A percentile compares a stretch with the other conserved stretches of the same genome.
These are phyloP conservation scores for Antennarius striatus DNA, from an alignment of 2,113 vertebrate species.

Conservation along the genomic window DNA sequence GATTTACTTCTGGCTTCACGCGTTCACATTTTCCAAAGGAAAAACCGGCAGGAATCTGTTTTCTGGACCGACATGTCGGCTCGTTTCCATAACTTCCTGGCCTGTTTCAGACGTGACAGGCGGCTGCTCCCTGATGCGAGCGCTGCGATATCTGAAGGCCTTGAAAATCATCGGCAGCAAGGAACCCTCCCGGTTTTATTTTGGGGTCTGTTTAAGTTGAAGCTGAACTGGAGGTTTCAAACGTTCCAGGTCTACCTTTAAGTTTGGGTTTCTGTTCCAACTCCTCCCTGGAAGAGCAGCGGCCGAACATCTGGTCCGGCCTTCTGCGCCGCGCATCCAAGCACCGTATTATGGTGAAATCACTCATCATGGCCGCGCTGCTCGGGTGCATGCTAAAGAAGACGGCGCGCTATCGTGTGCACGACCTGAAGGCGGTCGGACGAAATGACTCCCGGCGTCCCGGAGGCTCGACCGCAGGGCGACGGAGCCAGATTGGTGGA, in stretches of 20 bases:
- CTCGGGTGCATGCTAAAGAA: no score
- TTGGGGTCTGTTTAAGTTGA: no score
- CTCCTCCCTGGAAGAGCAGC: no score
- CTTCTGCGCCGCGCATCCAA: constrained; percentile 12
- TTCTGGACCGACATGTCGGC: constrained; percentile 60
- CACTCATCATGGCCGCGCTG: constrained; percentile 24
- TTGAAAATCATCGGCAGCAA: constrained; percentile 2
- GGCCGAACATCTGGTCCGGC: neutral
- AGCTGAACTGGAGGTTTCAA: no score
- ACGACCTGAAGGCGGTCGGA: constrained; percentile 49
- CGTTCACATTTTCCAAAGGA: constrained; percentile 74
- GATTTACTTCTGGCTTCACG: constrained; percentile 74
- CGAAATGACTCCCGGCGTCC: constrained; percentile 39
- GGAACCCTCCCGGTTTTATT: neutral
- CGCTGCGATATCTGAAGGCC: constrained; percentile 18
- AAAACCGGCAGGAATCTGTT: constrained; percentile 71
- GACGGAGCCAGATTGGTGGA: constrained; percentile 52
- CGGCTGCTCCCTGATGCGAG: constrained; percentile 66
- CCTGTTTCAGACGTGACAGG: constrained; percentile 64
- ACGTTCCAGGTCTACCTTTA: no score
- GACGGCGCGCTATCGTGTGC: no score
- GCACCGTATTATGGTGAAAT: constrained; percentile 26
- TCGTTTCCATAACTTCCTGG: constrained; percentile 74
- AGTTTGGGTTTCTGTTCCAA: no score
- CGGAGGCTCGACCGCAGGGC: constrained; percentile 27